Conservation (phyloP, 1,140 invertebrate genomes). For the Liolophura sinensis region DNA sequence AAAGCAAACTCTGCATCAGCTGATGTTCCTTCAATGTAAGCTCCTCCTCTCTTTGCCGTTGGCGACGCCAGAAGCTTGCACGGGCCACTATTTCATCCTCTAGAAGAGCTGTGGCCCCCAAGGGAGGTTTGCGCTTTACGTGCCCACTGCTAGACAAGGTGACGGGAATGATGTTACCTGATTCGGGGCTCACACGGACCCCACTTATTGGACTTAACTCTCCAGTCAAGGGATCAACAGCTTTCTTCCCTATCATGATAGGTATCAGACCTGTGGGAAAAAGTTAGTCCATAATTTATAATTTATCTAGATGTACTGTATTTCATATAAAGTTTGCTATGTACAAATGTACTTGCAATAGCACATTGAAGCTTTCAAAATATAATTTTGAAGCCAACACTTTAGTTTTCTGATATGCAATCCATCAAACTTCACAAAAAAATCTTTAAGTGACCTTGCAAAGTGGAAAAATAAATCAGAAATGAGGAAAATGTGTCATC, state of each 20-base stretch:
- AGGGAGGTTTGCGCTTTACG: conserved; percentile 45
- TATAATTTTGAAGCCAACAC: no score
- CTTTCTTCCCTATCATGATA: conserved; percentile 47
- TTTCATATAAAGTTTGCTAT: no score
- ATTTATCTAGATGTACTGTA: no score
- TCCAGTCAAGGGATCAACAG: conserved; percentile 49
- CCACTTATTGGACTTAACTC: conserved; percentile 52
- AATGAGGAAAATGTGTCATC: no score
- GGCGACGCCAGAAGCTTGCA: conserved; percentile 48
- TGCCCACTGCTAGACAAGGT: conserved; percentile 47
- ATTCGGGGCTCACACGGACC: conserved; percentile 45
- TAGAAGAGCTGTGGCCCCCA: conserved; percentile 49
- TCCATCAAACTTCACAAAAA: no score
- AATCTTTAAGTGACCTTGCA: no score
- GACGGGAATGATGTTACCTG: conserved; percentile 44
- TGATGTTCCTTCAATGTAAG: conserved; percentile 42
- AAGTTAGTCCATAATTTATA: no score
- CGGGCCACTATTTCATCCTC: conserved; percentile 51
- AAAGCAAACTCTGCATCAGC: conserved; percentile 26
- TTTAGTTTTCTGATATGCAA: no score
- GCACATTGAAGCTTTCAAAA: no score
- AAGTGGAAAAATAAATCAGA: no score
- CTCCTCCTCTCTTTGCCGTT: conserved; percentile 43
- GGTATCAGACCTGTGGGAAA: conserved; percentile 42
- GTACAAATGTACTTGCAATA: no score